phyloP scores from a whole-genome alignment of 2,113 vertebrate genomes.

The Lontra canadensis region DNA sequence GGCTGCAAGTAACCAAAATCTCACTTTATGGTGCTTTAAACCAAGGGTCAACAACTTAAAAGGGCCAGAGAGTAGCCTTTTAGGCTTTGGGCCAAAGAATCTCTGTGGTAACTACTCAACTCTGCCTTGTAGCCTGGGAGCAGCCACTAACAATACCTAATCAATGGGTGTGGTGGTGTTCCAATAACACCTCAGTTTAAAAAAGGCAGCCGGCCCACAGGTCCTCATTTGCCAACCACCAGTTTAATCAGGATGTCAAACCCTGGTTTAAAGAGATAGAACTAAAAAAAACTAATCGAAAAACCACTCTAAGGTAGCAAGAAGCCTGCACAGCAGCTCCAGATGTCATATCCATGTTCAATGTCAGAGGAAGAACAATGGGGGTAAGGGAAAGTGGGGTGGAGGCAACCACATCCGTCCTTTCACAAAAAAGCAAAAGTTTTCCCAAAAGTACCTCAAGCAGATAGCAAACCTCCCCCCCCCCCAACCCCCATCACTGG shows the following conservation, averaged over 20 bases:
- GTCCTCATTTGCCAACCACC: background rate
- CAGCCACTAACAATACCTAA: background rate
- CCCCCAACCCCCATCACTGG: background rate
- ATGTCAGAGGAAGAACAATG: background rate
- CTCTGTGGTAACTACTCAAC: background rate
- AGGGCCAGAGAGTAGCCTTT: background rate
- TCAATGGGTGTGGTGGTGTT: background rate
- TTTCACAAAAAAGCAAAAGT: background rate
- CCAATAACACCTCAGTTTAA: background rate
- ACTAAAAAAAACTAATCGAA: background rate
- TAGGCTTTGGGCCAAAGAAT: background rate
- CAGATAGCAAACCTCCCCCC: background rate
- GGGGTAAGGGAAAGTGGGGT: accelerated
- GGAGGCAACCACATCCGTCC: background rate
- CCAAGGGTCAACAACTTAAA: background rate
- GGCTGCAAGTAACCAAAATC: constrained; percentile 12
- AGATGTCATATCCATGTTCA: background rate
- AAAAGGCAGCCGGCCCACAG: background rate
- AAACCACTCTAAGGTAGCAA: background rate
- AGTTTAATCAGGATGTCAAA: background rate
- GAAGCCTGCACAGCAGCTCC: background rate
- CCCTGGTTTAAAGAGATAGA: background rate
- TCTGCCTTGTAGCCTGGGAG: background rate
- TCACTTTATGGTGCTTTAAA: background rate
- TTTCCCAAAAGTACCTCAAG: background rate